Conservation (phyloP, 2,113 vertebrate genomes). For the Chlorodrepanis virens region DNA sequence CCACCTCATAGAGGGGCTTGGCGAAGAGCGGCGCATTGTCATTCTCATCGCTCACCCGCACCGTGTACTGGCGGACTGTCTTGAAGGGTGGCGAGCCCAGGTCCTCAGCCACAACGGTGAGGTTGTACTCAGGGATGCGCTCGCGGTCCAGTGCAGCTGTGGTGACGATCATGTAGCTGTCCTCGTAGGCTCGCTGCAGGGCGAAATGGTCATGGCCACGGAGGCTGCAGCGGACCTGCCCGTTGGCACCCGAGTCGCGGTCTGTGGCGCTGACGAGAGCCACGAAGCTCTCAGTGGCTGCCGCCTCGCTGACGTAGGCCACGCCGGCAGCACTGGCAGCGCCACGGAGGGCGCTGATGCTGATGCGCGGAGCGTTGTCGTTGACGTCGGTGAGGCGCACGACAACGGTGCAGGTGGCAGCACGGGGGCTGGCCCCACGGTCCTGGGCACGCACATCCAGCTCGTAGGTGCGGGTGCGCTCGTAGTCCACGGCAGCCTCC, state of each 20-base stretch:
- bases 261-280: slow-evolving; percentile 92
- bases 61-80: slow-evolving; percentile 82
- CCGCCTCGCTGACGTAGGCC: slow-evolving; percentile 77
- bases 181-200: slow-evolving; percentile 88
- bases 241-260: slow-evolving; percentile 87
- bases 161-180: slow-evolving; percentile 92
- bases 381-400: slow-evolving; percentile 92
- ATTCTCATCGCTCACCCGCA: slow-evolving; percentile 88
- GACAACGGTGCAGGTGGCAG: slow-evolving; percentile 87
- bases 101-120: slow-evolving; percentile 92
- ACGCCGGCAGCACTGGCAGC: slow-evolving; percentile 41
- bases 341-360: slow-evolving; percentile 86
- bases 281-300: slow-evolving; percentile 88
- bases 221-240: slow-evolving; percentile 89
- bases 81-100: slow-evolving; percentile 85
- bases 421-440: slow-evolving; percentile 82
- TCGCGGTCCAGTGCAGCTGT: slow-evolving; percentile 83
- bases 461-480: slow-evolving; percentile 88
- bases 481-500: slow-evolving; percentile 85
- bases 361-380: slow-evolving; percentile 89
- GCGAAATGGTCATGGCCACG: slow-evolving; percentile 89
- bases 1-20: slow-evolving; percentile 83
- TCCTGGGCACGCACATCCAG: slow-evolving; percentile 91
- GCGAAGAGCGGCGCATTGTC: slow-evolving; percentile 88
- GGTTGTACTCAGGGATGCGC: slow-evolving; percentile 87